Base-by-base conservation (phyloP, 2,797 vertebrate genomes). In the Alcedo quadribrachys region DNA sequence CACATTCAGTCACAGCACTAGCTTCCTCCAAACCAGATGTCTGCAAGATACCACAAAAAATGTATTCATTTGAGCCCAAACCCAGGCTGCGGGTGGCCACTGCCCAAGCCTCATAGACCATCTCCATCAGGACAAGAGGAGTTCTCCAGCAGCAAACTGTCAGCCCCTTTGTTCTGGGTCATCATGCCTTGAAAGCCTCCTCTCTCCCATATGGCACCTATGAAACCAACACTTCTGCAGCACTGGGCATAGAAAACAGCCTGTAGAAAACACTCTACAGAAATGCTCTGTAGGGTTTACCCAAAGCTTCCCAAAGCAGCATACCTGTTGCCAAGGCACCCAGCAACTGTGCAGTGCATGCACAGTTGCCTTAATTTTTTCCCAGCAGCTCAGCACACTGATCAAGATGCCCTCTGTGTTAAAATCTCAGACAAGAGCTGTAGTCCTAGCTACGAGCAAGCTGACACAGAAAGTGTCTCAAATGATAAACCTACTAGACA, bases 11-110 rank as follows among this genome's bases (percentile, higher is more conserved):
- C 84, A 62, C 48, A 87, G 76, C 81, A 78, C 60, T 81, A 16
- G 81, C 50, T 93, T 89, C 55, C 84, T 87, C 62, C 81, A 61
- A 90, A 60, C 24, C 90, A 94, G 87, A 92, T 81, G 76, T 80
- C 46, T 32, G 51, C 45, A 73, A 92, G 69, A 83, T 32, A 73
- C 81, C 81, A 82, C 76, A 83, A 81, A 94, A 90, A 76, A 51
- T 63, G 60, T 62, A 90, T 76, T 93, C 78, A 78, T 73, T 35
- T 27, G 35, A 94, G 62, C 32, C 35, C 33, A n/a, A 88, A 55
- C 27, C 33, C 65, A 80, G 81, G 18, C 75, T 93, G 83, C 8
- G 46, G 78, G 93, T 95, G 93, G 84, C 84, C 86, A 3, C 62
- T 91, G 90, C 75, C 69, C 88, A 70, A 82, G 81, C 69, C 75